Conservation (phyloP, 2,888 invertebrate species). For the Heliconius ismenius region DNA sequence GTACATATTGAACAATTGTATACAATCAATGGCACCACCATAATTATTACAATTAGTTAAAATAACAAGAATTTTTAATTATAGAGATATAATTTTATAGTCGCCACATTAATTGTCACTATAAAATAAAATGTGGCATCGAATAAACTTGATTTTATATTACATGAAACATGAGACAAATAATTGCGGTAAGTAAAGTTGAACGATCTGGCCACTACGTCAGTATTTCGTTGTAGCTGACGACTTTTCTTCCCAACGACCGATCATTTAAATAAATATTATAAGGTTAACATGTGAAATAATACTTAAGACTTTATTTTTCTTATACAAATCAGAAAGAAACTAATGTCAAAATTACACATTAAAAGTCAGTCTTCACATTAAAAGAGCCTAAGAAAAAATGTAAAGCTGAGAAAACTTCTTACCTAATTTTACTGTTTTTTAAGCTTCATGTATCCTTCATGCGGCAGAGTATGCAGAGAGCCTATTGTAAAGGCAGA, state of each 20-base stretch:
- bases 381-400: too few relatives aligned
- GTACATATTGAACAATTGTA: too few relatives aligned
- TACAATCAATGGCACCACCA: too few relatives aligned
- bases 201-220: background rate
- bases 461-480: too few relatives aligned
- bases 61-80: too few relatives aligned
- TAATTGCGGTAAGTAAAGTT: conserved; percentile 3
- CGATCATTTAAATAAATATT: background rate
- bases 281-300: background rate
- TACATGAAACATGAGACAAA: background rate
- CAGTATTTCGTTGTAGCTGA: background rate
- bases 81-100: background rate
- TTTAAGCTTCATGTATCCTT: too few relatives aligned
- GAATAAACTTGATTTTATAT: background rate
- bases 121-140: background rate
- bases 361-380: too few relatives aligned
- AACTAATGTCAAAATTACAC: too few relatives aligned
- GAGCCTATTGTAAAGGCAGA: too few relatives aligned
- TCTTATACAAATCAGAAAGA: background rate
- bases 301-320: background rate
- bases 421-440: too few relatives aligned
- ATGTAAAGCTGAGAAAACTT: too few relatives aligned
- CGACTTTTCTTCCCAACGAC: background rate
- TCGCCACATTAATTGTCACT: background rate
- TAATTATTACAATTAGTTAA: too few relatives aligned